Conservation (phyloP, 2,113 vertebrate species). For the Megaptera novaeangliae region DNA sequence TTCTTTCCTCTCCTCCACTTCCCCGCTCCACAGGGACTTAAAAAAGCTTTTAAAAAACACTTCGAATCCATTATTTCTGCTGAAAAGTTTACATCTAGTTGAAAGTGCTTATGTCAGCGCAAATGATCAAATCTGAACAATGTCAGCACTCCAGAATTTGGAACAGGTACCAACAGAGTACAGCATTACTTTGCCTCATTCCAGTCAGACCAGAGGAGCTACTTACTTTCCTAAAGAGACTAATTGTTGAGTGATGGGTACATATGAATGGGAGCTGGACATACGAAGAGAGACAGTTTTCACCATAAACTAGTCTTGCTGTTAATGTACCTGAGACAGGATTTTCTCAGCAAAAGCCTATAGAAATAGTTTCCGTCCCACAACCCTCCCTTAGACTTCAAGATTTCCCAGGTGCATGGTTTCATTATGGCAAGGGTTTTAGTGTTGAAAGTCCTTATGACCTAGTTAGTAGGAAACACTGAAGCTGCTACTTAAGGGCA, state of each 20-base stretch:
- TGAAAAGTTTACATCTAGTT: background rate
- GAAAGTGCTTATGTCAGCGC: background rate
- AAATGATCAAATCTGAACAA: background rate
- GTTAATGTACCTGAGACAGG: background rate
- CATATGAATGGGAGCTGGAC: background rate
- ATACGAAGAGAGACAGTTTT: background rate
- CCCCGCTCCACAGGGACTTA: background rate
- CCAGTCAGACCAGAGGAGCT: background rate
- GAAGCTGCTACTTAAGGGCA: background rate
- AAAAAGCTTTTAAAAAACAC: background rate
- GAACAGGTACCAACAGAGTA: background rate
- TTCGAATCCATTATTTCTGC: constrained; percentile 7
- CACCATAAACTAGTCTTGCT: background rate
- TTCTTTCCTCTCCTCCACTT: background rate
- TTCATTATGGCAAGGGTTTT: background rate
- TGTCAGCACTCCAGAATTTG: background rate
- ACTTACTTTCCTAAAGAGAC: background rate
- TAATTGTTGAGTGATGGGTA: background rate
- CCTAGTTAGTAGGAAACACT: background rate
- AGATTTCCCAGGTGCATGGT: constrained; percentile 7
- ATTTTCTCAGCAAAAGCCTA: background rate
- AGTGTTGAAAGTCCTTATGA: background rate
- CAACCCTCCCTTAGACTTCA: background rate
- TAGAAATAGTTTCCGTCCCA: background rate
- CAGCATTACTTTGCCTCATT: background rate